Evolutionary conservation across 2,888 invertebrate genomes (phyloP), one percentile per base, ranked within the genome.

Genomic region (Yponomeuta sedellus): DNA sequence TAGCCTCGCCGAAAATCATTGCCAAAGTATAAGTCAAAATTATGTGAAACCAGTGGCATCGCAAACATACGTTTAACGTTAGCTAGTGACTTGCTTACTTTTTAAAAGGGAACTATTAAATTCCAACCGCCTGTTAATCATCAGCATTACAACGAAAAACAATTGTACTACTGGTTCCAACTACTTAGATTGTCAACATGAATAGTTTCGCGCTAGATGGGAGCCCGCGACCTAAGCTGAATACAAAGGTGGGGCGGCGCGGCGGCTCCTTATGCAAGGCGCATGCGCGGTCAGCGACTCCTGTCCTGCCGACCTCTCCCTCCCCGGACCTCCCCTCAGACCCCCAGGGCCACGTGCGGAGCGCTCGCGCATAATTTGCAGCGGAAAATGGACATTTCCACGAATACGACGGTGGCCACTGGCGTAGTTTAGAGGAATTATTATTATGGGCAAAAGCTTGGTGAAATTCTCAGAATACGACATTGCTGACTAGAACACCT

Each of bases 381-480:
- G 84, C 83, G 83, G 44, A 87, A 89, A 87, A 87, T 85, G 79
- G 80, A 68, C 81, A 85, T 88, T 89, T 87, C 89, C 82, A 83
- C 77, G 88, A 89, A 88, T 72, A 70, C 72, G 79, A 86, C 86
- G 12, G 16, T 52, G 5, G 44, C 44, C 44, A 52, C 44, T 52
- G 86, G 86, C 65, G 39, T 58, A 8, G 34, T 34, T 8, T 34
- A 34, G 34, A 34, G 34, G 34, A 34, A 34, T 8, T 34, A 34
- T 34, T 34, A 8, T 34, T 34, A 34, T 34, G 34, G 34, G 34
- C n/a, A n/a, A n/a, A n/a, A n/a, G n/a, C 34, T 34, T 34, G 34
- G 10, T 5, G 5, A 34, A 8, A 34, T 34, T 34, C 34, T 34
- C 34, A 34, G 34, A 34, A 34, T 34, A 34, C 8, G 5, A 34